Evolutionary conservation across 2,113 vertebrate species (phyloP), one percentile per base, ranked within the genome.

Genomic region (Dasyornis broadbenti): DNA sequence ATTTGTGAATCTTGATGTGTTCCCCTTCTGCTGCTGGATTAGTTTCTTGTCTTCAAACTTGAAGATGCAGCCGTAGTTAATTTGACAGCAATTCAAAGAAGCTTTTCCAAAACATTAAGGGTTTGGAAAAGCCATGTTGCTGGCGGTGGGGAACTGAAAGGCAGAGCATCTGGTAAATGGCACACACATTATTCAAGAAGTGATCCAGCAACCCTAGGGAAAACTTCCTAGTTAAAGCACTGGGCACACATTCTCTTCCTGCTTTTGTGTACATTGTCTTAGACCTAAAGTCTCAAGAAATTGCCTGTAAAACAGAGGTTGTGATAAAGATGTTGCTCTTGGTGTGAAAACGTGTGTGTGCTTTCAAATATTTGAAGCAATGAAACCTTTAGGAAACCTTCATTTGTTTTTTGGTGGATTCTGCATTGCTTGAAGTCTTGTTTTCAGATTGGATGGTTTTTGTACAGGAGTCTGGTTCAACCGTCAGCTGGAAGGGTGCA

Each of bases 1-100:
- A 2, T 35, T 57, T 5, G 4, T 45, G 66, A 73, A n/a, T n/a
- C 26, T 37, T 50, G 1, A 0, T 6, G 4, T 40, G 23, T 30
- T 57, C 18, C 5, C 11, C 52, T 72, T 70, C 84, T 80, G n/a
- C 52, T 66, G 63, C 33, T 61, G 75, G n/a, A 3, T 79, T 81
- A 13, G 28, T 40, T 90, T 80, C 70, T 79, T 15, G 0, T 66
- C 90, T 66, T 59, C 83, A 61, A 5, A 52, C 47, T 57, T 86
- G 7, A 24, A 18, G 42, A 7, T 27, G 35, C 2, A 6, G 47
- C 82, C 24, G 2, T 49, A 21, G 60, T 52, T 78, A 37, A 30
- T 71, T 70, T 84, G 76, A 60, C 63, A 69, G 13, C 81, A 53
- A 44, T 71, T 57, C 72, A 49, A 17, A 20, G 35, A 65, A 75